These are phyloP conservation scores for Pomacea maculata DNA, from an alignment of 1,140 invertebrate species.

Conservation along the genomic window DNA sequence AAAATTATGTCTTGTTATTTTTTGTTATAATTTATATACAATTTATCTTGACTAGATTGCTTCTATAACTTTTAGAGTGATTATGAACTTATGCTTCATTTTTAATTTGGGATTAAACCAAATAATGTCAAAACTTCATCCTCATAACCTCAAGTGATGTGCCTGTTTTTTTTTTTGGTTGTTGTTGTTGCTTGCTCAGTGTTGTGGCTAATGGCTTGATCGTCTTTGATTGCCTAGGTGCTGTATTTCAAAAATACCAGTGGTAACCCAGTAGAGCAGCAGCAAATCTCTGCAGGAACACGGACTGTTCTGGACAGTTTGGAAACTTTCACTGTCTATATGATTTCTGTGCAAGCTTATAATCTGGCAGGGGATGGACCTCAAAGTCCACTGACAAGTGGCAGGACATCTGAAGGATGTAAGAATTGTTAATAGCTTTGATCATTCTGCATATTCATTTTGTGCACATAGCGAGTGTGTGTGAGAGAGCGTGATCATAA, in stretches of 20 bases:
- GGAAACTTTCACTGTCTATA: slow-evolving; percentile 93
- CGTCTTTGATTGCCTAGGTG: slow-evolving; percentile 46
- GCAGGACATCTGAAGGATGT: slow-evolving; percentile 59
- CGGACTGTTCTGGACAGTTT: slow-evolving; percentile 71
- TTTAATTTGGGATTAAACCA: not conserved
- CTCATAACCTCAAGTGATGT: not conserved
- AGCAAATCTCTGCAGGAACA: slow-evolving; percentile 35
- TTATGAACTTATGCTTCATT: not conserved
- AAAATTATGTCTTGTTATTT: not conserved
- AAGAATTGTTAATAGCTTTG: slow-evolving; percentile 6
- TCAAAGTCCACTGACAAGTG: slow-evolving; percentile 76
- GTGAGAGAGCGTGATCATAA: no score
- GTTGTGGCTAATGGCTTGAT: not conserved
- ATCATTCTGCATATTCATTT: no score
- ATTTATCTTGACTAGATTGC: not conserved
- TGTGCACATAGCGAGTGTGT: no score
- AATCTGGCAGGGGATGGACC: slow-evolving; percentile 97
- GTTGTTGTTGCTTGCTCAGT: not conserved
- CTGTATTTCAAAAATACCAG: slow-evolving; percentile 49
- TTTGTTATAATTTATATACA: not conserved
- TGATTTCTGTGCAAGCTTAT: slow-evolving; percentile 91
- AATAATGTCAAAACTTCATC: no score
- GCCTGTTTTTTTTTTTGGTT: not conserved
- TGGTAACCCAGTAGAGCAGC: slow-evolving; percentile 7
- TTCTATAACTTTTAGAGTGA: not conserved